Evolutionary conservation across 2,888 invertebrate genomes (phyloP).

Genomic region (Heteromurus nitidus): DNA sequence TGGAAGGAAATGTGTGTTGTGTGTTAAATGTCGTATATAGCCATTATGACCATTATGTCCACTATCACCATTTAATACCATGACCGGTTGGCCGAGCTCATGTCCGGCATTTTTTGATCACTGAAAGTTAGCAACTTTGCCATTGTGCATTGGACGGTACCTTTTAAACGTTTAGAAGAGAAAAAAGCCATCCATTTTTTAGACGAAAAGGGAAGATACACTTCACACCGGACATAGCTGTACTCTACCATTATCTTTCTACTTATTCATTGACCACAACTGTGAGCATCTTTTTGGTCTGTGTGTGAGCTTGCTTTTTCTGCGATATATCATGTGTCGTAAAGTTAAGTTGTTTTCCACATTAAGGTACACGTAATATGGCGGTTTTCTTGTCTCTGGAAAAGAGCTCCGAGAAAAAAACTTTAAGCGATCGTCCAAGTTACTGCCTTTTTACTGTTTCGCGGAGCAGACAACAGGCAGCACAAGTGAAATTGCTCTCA

Average conservation of each 20-base stretch:
- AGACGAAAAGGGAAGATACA: background rate
- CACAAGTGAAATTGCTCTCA: background rate
- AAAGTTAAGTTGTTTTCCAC: background rate
- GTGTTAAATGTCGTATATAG: background rate
- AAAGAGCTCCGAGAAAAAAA: background rate
- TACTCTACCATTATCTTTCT: conserved; percentile 9
- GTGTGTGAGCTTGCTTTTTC: background rate
- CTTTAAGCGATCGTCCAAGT: background rate
- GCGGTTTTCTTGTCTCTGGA: background rate
- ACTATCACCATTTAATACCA: too few species aligned
- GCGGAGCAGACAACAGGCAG: background rate
- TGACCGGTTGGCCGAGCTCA: too few species aligned
- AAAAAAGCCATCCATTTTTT: background rate
- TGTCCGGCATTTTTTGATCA: too few species aligned
- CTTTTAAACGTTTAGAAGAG: background rate
- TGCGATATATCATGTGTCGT: background rate
- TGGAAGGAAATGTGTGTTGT: background rate
- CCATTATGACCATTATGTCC: too few species aligned
- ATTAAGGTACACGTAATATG: conserved; percentile 8
- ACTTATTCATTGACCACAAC: background rate
- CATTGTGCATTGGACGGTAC: too few species aligned
- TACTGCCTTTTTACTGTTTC: conserved; percentile 1
- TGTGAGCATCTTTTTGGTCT: background rate
- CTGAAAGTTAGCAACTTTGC: too few species aligned
- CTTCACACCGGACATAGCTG: conserved; percentile 13